phyloP scores from a whole-genome alignment of 2,797 vertebrate species.

The Agapornis canus region DNA sequence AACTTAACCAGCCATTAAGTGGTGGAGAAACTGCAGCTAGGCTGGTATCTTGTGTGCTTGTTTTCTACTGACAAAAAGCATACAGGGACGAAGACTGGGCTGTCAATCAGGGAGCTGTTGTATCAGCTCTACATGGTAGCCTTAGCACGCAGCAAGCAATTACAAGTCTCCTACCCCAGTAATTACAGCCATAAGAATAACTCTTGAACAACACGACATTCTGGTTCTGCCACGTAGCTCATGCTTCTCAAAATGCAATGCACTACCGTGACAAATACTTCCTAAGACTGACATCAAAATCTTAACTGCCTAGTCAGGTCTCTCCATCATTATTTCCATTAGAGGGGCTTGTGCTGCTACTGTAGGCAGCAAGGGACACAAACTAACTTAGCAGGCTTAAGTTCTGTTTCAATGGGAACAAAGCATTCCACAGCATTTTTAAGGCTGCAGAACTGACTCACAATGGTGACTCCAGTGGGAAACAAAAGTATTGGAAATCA shows the following conservation, averaged over 20 bases:
- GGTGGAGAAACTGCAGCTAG: not conserved
- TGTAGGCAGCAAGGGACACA: not conserved
- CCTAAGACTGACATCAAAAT: not conserved
- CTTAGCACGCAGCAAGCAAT: conserved; percentile 8
- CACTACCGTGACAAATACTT: not conserved
- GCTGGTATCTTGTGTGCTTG: not conserved
- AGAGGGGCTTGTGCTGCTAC: not conserved
- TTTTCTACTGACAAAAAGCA: not conserved
- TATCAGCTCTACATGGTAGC: not conserved
- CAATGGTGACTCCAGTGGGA: not conserved
- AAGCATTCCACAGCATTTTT: not conserved
- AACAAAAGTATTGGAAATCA: not conserved
- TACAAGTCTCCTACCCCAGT: not conserved
- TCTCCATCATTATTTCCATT: not conserved
- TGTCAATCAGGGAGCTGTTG: not conserved
- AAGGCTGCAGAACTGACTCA: not conserved
- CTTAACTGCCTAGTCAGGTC: not conserved
- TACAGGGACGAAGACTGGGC: not conserved
- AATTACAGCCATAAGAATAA: not conserved
- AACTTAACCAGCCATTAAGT: not conserved
- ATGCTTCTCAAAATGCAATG: not conserved
- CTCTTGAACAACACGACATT: not conserved
- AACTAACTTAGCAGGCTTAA: not conserved
- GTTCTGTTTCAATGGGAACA: not conserved
- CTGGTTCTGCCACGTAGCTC: accelerated